Percentiles rank a stretch among this genome's conserved stretches.
Conservation (phyloP, 2,888 invertebrate genomes). For the Druceiella hillmani region DNA sequence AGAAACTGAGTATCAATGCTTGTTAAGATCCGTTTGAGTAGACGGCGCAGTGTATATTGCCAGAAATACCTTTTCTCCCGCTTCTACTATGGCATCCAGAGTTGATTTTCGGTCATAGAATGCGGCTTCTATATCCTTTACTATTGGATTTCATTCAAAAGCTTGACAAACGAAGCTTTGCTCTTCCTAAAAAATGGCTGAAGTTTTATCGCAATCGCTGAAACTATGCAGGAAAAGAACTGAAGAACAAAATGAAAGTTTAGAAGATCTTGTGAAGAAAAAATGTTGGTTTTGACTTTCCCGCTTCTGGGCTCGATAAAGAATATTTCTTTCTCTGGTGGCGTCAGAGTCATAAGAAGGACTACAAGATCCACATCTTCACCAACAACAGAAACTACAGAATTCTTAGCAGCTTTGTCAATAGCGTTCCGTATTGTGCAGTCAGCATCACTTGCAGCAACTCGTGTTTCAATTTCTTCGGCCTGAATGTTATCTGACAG, state of each 20-base stretch:
- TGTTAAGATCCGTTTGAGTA: slow-evolving; percentile 6
- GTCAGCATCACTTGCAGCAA: slow-evolving; percentile 11
- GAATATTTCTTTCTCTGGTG: too few species aligned
- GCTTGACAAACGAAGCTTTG: slow-evolving; percentile 10
- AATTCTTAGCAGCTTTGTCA: slow-evolving; percentile 9
- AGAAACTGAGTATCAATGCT: slow-evolving; percentile 6
- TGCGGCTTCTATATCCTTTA: slow-evolving; percentile 9
- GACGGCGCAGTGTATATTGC: slow-evolving; percentile 8
- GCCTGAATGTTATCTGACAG: slow-evolving; percentile 1
- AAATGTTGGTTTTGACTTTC: too few species aligned
- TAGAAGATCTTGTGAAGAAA: slow-evolving; percentile 9
- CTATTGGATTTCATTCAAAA: slow-evolving; percentile 9
- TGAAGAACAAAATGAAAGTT: slow-evolving; percentile 12
- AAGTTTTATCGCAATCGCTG: slow-evolving; percentile 8
- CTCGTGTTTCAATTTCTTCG: slow-evolving; percentile 8
- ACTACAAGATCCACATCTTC: slow-evolving; percentile 5
- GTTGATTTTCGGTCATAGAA: slow-evolving; percentile 12
- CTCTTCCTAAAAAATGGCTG: slow-evolving; percentile 7
- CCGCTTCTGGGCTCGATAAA: too few species aligned
- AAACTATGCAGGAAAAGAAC: slow-evolving; percentile 11
- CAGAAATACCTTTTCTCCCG: slow-evolving; percentile 9
- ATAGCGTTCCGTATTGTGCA: slow-evolving; percentile 10
- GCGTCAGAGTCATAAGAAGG: slow-evolving; percentile 6
- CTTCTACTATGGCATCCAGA: slow-evolving; percentile 9
- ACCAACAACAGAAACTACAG: too few species aligned